These are phyloP conservation scores for Columba janthina DNA, from an alignment of 2,113 vertebrate genomes.

Conservation along the genomic window DNA sequence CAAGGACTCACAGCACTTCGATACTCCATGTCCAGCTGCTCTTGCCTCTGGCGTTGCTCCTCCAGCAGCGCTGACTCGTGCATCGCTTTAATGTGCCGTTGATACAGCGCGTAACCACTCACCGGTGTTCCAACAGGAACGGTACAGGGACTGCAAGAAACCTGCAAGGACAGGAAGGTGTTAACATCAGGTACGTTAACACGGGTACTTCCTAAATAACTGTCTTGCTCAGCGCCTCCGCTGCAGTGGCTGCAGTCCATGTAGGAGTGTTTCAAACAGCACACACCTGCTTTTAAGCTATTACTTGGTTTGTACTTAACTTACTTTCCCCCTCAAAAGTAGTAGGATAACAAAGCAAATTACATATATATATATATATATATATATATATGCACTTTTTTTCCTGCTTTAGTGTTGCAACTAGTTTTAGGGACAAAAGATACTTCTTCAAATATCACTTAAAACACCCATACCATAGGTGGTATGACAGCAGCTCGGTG, in stretches of 20 bases:
- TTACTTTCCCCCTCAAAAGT: neutral
- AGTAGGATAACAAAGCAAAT: neutral
- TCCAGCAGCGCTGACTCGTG: slow-evolving; percentile 92
- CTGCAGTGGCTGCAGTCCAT: neutral
- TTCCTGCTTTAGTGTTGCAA: neutral
- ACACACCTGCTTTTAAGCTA: neutral
- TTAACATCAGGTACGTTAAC: neutral
- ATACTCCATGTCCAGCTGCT: slow-evolving; percentile 87
- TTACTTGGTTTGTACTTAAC: neutral
- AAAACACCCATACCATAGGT: slow-evolving; percentile 85
- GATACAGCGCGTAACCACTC: slow-evolving; percentile 90
- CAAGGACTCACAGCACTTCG: slow-evolving; percentile 77
- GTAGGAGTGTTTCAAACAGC: neutral
- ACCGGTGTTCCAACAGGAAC: slow-evolving; percentile 81
- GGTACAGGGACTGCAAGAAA: slow-evolving; percentile 81
- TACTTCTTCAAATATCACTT: neutral
- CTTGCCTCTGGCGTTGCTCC: slow-evolving; percentile 90
- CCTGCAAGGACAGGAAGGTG: slow-evolving; percentile 49
- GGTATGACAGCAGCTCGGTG: slow-evolving; percentile 94
- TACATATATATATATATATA: accelerated
- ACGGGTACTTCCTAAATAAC: neutral
- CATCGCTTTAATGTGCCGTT: slow-evolving; percentile 94
- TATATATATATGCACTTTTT: neutral
- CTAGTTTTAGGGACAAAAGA: neutral
- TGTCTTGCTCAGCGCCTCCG: neutral